These are phyloP conservation scores for Cromileptes altivelis DNA, from an alignment of 2,113 vertebrate genomes.

Conservation along the genomic window DNA sequence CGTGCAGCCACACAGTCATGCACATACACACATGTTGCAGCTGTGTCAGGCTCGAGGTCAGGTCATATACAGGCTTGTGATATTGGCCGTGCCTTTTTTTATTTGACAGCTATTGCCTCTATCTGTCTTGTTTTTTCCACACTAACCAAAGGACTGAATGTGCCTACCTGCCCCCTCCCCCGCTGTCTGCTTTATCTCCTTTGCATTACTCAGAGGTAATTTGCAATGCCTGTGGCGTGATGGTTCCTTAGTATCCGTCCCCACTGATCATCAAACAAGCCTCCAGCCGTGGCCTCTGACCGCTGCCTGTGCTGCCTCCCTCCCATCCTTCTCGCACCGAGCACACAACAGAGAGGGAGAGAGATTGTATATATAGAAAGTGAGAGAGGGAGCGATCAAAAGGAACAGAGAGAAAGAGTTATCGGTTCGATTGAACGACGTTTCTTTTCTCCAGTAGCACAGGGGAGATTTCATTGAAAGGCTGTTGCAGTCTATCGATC, in stretches of 20 bases:
- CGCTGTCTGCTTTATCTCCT: constrained; percentile 49
- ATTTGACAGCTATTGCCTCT: constrained; percentile 58
- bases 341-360: constrained; percentile 58
- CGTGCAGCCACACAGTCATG: background rate
- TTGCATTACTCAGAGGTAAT: constrained; percentile 72
- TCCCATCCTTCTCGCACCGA: constrained; percentile 55
- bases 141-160: constrained; percentile 42
- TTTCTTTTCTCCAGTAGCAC: constrained; percentile 76
- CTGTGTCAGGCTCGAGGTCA: constrained; percentile 1
- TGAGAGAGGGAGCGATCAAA: constrained; percentile 66
- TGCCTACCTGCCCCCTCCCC: constrained; percentile 21
- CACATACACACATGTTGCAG: background rate
- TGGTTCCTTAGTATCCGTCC: constrained; percentile 60
- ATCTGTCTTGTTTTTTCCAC: constrained; percentile 20
- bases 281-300: constrained; percentile 69
- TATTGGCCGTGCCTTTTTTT: constrained; percentile 52
- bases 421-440: constrained; percentile 76
- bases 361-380: constrained; percentile 64
- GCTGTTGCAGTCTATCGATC: constrained; percentile 81
- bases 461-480: constrained; percentile 80
- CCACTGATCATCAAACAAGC: constrained; percentile 76
- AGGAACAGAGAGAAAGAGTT: constrained; percentile 73
- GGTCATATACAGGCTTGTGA: constrained; percentile 27
- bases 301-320: constrained; percentile 49
- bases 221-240: constrained; percentile 66